These are phyloP conservation scores for Spodoptera frugiperda DNA, from an alignment of 1,140 invertebrate species.

Conservation along the genomic window DNA sequence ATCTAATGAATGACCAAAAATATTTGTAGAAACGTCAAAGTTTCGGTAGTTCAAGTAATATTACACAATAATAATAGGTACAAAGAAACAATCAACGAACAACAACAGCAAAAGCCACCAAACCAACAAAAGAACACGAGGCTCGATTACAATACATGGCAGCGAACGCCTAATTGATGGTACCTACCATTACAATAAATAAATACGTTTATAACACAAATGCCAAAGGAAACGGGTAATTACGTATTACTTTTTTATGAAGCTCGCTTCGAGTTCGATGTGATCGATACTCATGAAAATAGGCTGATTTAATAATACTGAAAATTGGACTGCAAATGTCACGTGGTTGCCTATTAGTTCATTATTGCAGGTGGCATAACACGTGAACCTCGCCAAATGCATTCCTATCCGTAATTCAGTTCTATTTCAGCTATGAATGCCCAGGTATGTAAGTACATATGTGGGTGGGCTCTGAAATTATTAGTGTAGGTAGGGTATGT, in stretches of 20 bases:
- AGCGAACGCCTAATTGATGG: slow-evolving; percentile 21
- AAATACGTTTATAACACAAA: slow-evolving; percentile 28
- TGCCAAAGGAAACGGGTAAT: slow-evolving; percentile 40
- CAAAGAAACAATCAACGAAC: no score
- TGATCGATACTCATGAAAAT: slow-evolving; percentile 36
- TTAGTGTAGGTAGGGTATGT: no score
- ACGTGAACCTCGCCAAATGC: slow-evolving; percentile 10
- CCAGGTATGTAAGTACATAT: neutral
- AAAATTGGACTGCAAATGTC: slow-evolving; percentile 36
- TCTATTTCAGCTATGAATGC: neutral
- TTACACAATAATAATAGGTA: no score
- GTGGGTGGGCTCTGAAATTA: slow-evolving; percentile 1
- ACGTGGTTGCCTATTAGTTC: slow-evolving; percentile 9
- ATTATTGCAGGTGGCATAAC: slow-evolving; percentile 2
- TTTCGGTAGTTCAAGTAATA: no score
- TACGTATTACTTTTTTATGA: slow-evolving; percentile 43
- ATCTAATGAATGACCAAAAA: no score
- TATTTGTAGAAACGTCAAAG: no score
- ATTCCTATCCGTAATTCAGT: neutral
- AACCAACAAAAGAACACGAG: slow-evolving; percentile 18
- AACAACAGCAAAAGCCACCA: slow-evolving; percentile 4
- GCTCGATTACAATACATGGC: neutral
- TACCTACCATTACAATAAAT: neutral
- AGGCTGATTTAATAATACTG: neutral
- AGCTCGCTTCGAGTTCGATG: neutral